Evolutionary conservation across 1,140 invertebrate species (phyloP).

Genomic region (Tyrophagus putrescentiae): DNA sequence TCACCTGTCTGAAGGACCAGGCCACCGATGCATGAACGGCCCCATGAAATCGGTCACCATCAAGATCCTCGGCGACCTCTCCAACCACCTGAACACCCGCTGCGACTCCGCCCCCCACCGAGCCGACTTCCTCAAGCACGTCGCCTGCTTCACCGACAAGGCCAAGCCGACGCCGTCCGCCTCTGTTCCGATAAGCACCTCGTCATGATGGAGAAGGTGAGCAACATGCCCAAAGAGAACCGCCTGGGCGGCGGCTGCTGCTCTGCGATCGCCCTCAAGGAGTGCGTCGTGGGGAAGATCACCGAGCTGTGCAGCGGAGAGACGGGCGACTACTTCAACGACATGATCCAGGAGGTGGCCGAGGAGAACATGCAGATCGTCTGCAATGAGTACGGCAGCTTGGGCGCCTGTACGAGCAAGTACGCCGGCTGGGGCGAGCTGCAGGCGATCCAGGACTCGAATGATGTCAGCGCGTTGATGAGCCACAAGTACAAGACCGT

Average conservation of each 20-base stretch:
- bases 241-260: background rate
- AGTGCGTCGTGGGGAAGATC: background rate
- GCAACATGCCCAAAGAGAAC: background rate
- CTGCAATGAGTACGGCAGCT: background rate
- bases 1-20: background rate
- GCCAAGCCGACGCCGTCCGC: background rate
- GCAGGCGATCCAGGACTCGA: background rate
- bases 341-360: background rate
- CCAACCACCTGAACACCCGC: background rate
- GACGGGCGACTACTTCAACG: background rate
- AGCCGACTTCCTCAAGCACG: background rate
- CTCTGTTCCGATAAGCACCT: background rate
- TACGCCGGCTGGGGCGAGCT: background rate
- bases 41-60: background rate
- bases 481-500: background rate
- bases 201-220: background rate
- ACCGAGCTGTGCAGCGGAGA: background rate
- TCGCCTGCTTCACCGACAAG: background rate
- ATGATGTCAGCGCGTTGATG: background rate
- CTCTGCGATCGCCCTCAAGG: background rate
- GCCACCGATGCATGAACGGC: background rate
- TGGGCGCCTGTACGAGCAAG: background rate
- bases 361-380: background rate
- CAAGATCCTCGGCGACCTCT: background rate
- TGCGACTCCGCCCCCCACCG: background rate